Evolutionary conservation across 2,797 vertebrate species (phyloP).

Genomic region (Paguma larvata): DNA sequence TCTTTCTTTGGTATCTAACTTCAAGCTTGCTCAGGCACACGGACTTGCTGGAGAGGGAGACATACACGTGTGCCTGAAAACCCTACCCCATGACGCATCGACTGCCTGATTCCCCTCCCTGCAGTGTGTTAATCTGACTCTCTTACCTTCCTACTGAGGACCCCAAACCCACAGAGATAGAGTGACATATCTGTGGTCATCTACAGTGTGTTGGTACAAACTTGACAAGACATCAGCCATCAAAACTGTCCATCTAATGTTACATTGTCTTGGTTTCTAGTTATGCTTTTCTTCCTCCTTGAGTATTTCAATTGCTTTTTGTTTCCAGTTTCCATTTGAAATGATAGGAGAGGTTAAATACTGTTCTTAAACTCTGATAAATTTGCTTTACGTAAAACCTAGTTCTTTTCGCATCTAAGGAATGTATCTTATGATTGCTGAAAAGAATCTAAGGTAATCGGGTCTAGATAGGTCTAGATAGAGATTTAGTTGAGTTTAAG

Average conservation of each 20-base stretch:
- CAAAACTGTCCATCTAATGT: neutral
- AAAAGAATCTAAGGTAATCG: conserved; percentile 54
- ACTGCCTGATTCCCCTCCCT: neutral
- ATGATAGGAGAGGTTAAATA: neutral
- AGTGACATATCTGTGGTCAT: neutral
- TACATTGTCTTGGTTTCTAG: neutral
- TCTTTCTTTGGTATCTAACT: neutral
- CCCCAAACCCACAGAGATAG: neutral
- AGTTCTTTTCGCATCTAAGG: neutral
- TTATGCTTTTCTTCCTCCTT: neutral
- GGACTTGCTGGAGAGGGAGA: neutral
- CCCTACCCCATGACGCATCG: neutral
- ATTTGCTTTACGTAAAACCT: neutral
- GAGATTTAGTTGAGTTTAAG: conserved; percentile 62
- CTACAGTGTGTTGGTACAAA: neutral
- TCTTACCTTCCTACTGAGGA: neutral
- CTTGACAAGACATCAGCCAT: neutral
- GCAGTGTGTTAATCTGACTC: neutral
- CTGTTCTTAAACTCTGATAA: conserved; percentile 28
- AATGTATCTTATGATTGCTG: neutral
- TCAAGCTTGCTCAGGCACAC: neutral
- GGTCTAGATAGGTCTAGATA: conserved; percentile 21
- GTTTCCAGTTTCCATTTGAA: neutral
- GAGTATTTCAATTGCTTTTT: neutral
- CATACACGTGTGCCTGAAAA: neutral